These are phyloP conservation scores for Caenorhabditis wallacei DNA, from an alignment of 2,888 invertebrate genomes.

Conservation along the genomic window DNA sequence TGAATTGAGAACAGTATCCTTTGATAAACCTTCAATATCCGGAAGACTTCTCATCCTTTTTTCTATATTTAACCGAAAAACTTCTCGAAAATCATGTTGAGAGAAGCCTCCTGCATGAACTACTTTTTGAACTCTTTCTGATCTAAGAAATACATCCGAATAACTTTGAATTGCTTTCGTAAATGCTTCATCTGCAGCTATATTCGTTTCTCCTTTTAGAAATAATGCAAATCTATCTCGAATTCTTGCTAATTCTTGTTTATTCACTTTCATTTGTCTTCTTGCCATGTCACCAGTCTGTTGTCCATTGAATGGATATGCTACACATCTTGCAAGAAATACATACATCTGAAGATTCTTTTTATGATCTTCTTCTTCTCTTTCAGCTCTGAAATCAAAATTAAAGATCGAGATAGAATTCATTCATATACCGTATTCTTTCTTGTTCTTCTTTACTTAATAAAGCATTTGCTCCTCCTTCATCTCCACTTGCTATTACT, in stretches of 20 bases:
- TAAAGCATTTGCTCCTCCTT: constrained; percentile 36
- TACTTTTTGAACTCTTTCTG: constrained; percentile 95
- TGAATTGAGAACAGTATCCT: constrained; percentile 97
- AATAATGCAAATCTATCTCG: constrained; percentile 85
- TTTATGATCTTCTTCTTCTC: constrained; percentile 96
- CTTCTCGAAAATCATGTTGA: constrained; percentile 98
- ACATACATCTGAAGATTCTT: constrained; percentile 96
- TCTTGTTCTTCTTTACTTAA: constrained; percentile 82
- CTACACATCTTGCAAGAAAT: constrained; percentile 92
- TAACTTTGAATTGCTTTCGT: constrained; percentile 97
- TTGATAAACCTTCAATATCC: constrained; percentile 96
- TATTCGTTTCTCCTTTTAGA: constrained; percentile 98
- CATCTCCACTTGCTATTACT: constrained; percentile 49
- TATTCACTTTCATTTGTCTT: constrained; percentile 95
- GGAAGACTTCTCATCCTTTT: constrained; percentile 95
- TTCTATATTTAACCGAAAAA: constrained; percentile 95
- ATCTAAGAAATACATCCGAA: constrained; percentile 95
- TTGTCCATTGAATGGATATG: constrained; percentile 99
- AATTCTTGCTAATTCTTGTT: constrained; percentile 88
- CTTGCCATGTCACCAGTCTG: constrained; percentile 93
- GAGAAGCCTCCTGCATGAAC: constrained; percentile 98
- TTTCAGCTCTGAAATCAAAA: constrained; percentile 88
- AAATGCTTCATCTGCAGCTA: constrained; percentile 97
- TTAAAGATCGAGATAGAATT: not conserved
- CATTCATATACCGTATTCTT: constrained; percentile 2